A percentile compares a stretch with the other conserved stretches of the same genome.
These are phyloP conservation scores for Argyresthia goedartella DNA, from an alignment of 2,888 invertebrate species.

Conservation along the genomic window DNA sequence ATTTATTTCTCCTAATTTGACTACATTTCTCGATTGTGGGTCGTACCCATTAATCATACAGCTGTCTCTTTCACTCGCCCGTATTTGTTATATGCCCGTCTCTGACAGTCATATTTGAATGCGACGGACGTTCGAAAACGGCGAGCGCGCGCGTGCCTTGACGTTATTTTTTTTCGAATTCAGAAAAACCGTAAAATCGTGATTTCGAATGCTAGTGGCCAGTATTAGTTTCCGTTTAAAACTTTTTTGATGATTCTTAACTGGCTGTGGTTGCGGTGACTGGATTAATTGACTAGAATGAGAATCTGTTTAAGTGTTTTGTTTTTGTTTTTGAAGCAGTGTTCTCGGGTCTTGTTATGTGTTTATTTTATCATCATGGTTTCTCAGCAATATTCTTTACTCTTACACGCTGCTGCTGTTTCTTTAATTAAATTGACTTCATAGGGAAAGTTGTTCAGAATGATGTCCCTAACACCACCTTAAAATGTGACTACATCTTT, in stretches of 20 bases:
- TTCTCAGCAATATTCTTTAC: too few species aligned
- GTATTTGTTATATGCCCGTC: conserved; percentile 19
- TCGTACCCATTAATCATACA: conserved; percentile 49
- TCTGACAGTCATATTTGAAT: conserved; percentile 38
- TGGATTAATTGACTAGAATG: background rate
- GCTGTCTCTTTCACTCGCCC: conserved; percentile 22
- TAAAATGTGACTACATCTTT: too few species aligned
- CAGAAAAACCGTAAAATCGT: conserved; percentile 56
- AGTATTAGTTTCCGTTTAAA: conserved; percentile 38
- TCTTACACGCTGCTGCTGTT: too few species aligned
- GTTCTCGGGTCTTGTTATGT: too few species aligned
- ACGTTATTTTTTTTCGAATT: conserved; percentile 35
- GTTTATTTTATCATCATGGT: too few species aligned
- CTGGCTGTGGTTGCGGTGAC: background rate
- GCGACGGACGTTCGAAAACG: conserved; percentile 42
- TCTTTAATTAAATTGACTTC: too few species aligned
- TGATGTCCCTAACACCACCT: too few species aligned
- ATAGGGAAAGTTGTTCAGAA: too few species aligned
- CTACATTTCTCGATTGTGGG: conserved; percentile 52
- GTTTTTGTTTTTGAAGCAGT: too few species aligned
- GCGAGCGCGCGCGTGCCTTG: conserved; percentile 52
- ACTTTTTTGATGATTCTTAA: background rate
- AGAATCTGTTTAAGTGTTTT: too few species aligned
- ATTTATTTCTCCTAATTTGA: conserved; percentile 65
- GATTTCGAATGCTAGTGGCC: conserved; percentile 32